A percentile compares a stretch with the other conserved stretches of the same genome.
Conservation (phyloP, 2,888 invertebrate genomes). For the Ectobius pallidus region DNA sequence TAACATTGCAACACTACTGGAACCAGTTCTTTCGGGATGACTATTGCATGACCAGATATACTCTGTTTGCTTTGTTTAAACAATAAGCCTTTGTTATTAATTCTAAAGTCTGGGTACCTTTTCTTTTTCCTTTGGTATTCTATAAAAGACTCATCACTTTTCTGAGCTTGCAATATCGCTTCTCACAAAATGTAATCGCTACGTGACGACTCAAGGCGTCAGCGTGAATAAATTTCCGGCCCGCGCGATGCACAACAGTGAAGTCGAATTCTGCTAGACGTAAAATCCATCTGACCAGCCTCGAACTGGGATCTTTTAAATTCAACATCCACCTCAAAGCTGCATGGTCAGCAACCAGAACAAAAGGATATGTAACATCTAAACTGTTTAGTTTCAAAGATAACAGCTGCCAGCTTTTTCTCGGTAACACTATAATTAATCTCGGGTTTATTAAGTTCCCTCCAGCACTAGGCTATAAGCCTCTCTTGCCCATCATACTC, state of each 20-base stretch:
- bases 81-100: too few species aligned
- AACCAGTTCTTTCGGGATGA: too few species aligned
- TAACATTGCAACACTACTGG: too few species aligned
- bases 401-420: slow-evolving; percentile 39
- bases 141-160: too few species aligned
- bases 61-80: too few species aligned
- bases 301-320: slow-evolving; percentile 37
- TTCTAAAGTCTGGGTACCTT: too few species aligned
- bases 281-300: slow-evolving; percentile 41
- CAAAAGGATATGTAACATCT: slow-evolving; percentile 32
- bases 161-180: too few species aligned
- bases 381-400: slow-evolving; percentile 37
- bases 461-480: slow-evolving; percentile 42
- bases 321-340: slow-evolving; percentile 38
- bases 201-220: neutral
- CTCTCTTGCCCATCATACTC: slow-evolving; percentile 23
- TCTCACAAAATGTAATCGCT: too few species aligned
- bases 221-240: slow-evolving; percentile 18
- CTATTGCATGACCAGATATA: too few species aligned
- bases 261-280: slow-evolving; percentile 36
- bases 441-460: slow-evolving; percentile 35
- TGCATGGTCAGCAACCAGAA: slow-evolving; percentile 41
- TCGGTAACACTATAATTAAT: slow-evolving; percentile 36
- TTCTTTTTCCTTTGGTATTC: too few species aligned
- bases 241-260: slow-evolving; percentile 39